A percentile compares a stretch with the other conserved stretches of the same genome.
Evolutionary conservation across 2,797 vertebrate genomes (phyloP).

Genomic region (Oreonectes daqikongensis): DNA sequence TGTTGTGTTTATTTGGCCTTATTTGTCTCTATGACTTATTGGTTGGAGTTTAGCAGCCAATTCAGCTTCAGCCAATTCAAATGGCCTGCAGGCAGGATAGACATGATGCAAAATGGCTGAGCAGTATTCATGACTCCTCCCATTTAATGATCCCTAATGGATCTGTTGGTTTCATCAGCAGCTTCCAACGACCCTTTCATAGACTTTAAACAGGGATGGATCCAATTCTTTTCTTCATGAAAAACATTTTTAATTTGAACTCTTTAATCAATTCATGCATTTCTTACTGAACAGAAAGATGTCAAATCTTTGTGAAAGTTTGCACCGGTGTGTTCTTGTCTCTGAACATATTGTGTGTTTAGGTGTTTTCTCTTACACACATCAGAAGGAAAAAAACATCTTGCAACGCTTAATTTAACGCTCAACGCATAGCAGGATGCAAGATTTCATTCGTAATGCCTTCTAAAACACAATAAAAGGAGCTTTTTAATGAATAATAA

Average conservation of each 20-base stretch:
- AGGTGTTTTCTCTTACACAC: too few species aligned
- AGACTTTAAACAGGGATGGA: neutral
- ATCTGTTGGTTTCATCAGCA: slow-evolving; percentile 24
- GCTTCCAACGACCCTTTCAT: neutral
- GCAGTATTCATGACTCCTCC: slow-evolving; percentile 14
- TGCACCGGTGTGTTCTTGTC: too few species aligned
- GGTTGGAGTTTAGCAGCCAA: neutral
- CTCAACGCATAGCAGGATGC: too few species aligned
- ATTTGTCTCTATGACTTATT: neutral
- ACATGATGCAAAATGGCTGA: slow-evolving; percentile 30
- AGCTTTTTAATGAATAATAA: too few species aligned
- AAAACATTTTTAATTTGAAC: neutral
- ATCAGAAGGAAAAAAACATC: too few species aligned
- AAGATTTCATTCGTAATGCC: too few species aligned
- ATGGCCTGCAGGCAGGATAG: slow-evolving; percentile 19
- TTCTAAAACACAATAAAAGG: too few species aligned
- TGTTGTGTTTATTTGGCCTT: slow-evolving; percentile 1
- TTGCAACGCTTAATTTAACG: too few species aligned
- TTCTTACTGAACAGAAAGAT: neutral
- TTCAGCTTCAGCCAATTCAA: neutral
- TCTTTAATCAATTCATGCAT: neutral
- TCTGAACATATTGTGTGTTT: too few species aligned
- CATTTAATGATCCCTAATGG: slow-evolving; percentile 37
- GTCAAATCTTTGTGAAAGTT: too few species aligned
- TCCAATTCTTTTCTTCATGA: neutral